These are phyloP conservation scores for Palaemon carinicauda DNA, from an alignment of 1,140 invertebrate species.

Conservation along the genomic window DNA sequence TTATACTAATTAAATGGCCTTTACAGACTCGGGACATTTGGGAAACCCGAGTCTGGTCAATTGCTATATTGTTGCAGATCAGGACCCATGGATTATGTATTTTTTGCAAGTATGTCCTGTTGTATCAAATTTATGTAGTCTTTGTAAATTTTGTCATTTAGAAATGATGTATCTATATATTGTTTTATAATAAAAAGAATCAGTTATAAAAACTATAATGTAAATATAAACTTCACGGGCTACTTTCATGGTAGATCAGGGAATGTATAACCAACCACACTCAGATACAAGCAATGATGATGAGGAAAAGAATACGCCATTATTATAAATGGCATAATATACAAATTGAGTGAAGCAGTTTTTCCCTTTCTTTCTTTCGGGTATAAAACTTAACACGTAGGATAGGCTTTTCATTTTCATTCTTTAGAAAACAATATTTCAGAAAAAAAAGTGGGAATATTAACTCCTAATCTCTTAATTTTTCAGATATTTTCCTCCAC, in stretches of 20 bases:
- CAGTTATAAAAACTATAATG: conserved; percentile 34
- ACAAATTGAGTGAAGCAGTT: background rate
- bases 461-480: too few relatives aligned
- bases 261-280: conserved; percentile 23
- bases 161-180: conserved; percentile 45
- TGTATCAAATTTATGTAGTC: conserved; percentile 45
- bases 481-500: too few relatives aligned
- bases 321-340: background rate
- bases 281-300: background rate
- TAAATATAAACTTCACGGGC: conserved; percentile 48
- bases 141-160: conserved; percentile 53
- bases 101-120: conserved; percentile 24
- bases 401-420: too few relatives aligned
- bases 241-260: conserved; percentile 25
- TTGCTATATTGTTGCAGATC: conserved; percentile 30
- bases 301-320: background rate
- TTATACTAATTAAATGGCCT: conserved; percentile 10
- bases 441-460: too few relatives aligned
- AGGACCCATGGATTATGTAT: conserved; percentile 39
- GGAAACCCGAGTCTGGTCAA: conserved; percentile 2
- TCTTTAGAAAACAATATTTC: too few relatives aligned
- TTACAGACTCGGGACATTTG: background rate
- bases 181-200: conserved; percentile 34
- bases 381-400: too few relatives aligned
- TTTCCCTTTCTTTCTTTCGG: too few relatives aligned